phyloP scores from a whole-genome alignment of 2,888 invertebrate genomes.

The Nycteola revayana region DNA sequence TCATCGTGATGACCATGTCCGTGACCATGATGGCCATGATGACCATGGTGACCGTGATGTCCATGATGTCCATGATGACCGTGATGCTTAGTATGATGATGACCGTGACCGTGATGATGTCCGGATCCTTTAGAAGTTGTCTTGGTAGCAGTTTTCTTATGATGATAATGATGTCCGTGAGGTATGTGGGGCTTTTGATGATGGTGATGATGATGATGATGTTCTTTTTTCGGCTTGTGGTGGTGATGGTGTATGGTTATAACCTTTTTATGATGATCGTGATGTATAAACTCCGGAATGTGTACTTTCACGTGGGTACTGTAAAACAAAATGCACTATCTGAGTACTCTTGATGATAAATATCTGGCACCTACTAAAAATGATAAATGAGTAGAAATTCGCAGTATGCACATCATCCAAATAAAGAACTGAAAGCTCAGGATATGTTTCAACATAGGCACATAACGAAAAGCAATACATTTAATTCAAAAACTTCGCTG shows the following conservation, averaged over 20 bases:
- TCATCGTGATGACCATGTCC: constrained; percentile 50
- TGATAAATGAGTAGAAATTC: too few species aligned
- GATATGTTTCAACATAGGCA: too few species aligned
- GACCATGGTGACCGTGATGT: constrained; percentile 24
- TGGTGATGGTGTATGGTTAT: constrained; percentile 56
- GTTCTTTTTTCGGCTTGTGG: constrained; percentile 48
- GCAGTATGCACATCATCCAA: too few species aligned
- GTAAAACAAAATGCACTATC: constrained; percentile 38
- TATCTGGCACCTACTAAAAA: too few species aligned
- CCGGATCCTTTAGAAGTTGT: constrained; percentile 30
- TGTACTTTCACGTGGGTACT: constrained; percentile 82
- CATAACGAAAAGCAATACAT: too few species aligned
- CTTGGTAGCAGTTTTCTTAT: constrained; percentile 28
- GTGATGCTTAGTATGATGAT: constrained; percentile 35
- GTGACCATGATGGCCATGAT: constrained; percentile 21
- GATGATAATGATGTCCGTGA: constrained; percentile 31
- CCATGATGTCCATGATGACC: constrained; percentile 31
- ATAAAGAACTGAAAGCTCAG: too few species aligned
- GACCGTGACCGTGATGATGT: constrained; percentile 37
- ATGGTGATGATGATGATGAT: constrained; percentile 33
- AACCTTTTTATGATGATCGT: constrained; percentile 72
- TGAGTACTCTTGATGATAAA: too few species aligned
- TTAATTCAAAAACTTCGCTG: too few species aligned
- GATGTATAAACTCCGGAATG: constrained; percentile 83
- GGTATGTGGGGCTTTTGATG: constrained; percentile 4